phyloP scores from a whole-genome alignment of 2,888 invertebrate genomes.

The Gisinianus flammeolus region DNA sequence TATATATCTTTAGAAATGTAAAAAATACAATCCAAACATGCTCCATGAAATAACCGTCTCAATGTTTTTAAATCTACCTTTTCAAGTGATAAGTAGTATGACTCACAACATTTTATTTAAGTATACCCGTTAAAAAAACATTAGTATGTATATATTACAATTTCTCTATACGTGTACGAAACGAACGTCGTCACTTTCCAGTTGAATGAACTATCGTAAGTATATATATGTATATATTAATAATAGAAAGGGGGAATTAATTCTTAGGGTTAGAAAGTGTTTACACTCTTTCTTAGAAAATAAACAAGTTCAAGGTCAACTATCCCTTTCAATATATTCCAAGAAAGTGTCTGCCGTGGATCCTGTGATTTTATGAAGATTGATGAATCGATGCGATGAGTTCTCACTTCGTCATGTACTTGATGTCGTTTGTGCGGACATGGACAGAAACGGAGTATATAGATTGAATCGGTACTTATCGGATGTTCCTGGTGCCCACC shows the following conservation, averaged over 20 bases:
- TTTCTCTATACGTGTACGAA: too few species aligned
- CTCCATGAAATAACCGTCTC: too few species aligned
- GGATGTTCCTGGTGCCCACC: conserved; percentile 66
- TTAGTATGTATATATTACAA: too few species aligned
- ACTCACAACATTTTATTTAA: too few species aligned
- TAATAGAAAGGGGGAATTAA: too few species aligned
- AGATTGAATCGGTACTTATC: conserved; percentile 79
- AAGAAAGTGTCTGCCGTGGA: conserved; percentile 94
- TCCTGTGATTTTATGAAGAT: conserved; percentile 84
- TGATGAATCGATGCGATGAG: conserved; percentile 87
- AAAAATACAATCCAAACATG: too few species aligned
- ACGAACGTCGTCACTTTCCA: too few species aligned
- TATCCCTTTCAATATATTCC: conserved; percentile 93
- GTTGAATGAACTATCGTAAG: neutral
- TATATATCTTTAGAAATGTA: too few species aligned
- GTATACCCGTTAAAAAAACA: too few species aligned
- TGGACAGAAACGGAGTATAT: conserved; percentile 84
- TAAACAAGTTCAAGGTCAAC: conserved; percentile 34
- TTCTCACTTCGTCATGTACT: conserved; percentile 94
- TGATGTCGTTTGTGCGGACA: conserved; percentile 90
- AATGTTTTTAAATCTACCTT: too few species aligned
- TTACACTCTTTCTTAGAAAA: neutral
- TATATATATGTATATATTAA: too few species aligned
- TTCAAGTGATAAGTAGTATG: too few species aligned
- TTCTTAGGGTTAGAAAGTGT: neutral